Evolutionary conservation across 2,888 invertebrate species (phyloP), one percentile per base, ranked within the genome.

Genomic region (Acrobasis repandana): DNA sequence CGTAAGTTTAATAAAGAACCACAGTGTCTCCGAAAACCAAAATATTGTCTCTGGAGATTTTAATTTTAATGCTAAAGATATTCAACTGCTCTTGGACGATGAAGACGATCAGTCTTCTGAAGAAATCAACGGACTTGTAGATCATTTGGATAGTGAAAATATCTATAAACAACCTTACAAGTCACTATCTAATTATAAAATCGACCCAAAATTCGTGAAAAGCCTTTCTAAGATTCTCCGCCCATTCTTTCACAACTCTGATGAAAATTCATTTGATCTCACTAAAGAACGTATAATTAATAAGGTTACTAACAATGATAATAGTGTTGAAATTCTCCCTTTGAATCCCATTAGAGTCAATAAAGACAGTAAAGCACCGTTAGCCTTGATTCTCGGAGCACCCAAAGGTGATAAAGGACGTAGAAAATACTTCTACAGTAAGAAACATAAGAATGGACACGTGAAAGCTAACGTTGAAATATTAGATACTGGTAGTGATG

Each of bases 391-490:
- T 18, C 54, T 54, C 3, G 11, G 38, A 20, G 38, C 20, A 2
- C 54, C 54, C 5, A 54, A 54, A 38, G 18, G 54, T 3, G 36
- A 36, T 16, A 52, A 34, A 16, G 15, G 16, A 14, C 38, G 14
- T 8, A 18, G 38, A 14, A 38, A 54, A 20, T 54, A 54, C 14
- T 18, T 54, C 20, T 54, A 43, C 54, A 54, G 38, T 38, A 54
- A 54, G 9, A 54, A 54, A 20, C 18, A 54, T 18, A 54, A 54
- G 14, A 11, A 54, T 16, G 54, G 54, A 38, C 38, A 54, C 14
- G 54, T 54, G 1, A 38, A 38, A 54, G 54, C 54, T 20, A 54
- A 38, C 18, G 38, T 54, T 38, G 54, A 38, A 38, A 54, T 54
- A 43, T 43, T 18, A 10, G 38, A 38, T n/a, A n/a, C 9, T 16